Evolutionary conservation across 2,888 invertebrate genomes (phyloP).

Genomic region (Drosophila affinis): DNA sequence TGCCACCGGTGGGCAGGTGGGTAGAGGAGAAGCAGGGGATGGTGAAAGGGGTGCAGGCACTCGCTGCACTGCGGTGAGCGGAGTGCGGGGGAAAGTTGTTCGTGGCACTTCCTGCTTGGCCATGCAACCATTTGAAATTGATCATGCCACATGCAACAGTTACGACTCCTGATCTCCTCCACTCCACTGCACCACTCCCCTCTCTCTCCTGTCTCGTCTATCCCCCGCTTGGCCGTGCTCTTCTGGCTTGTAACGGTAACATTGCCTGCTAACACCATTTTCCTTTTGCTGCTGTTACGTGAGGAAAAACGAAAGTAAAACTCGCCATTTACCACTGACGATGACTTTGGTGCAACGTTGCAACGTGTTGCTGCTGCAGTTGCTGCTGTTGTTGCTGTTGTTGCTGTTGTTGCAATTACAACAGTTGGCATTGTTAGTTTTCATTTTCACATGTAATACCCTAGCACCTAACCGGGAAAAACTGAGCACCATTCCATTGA

Average conservation of each 20-base stretch:
- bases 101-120: constrained; percentile 43
- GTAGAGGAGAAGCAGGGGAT: too few species aligned
- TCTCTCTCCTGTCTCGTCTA: neutral
- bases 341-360: constrained; percentile 61
- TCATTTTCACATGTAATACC: constrained; percentile 47
- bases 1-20: neutral
- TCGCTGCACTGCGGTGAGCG: too few species aligned
- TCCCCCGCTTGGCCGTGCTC: neutral
- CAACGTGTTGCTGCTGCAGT: constrained; percentile 21
- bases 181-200: neutral
- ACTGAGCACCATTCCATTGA: constrained; percentile 26
- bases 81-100: constrained; percentile 12
- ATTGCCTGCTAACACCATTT: constrained; percentile 79
- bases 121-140: constrained; percentile 39
- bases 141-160: constrained; percentile 56
- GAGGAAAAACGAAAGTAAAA: constrained; percentile 77
- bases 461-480: constrained; percentile 15
- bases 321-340: constrained; percentile 52
- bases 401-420: constrained; percentile 45
- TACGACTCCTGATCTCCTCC: constrained; percentile 31
- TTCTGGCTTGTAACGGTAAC: constrained; percentile 49
- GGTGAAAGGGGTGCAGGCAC: neutral
- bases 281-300: constrained; percentile 75
- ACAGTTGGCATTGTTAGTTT: constrained; percentile 73
- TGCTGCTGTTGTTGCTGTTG: constrained; percentile 26